A percentile compares a stretch with the other conserved stretches of the same genome.
These are phyloP conservation scores for Cetonia aurata DNA, from an alignment of 2,888 invertebrate species.

Conservation along the genomic window DNA sequence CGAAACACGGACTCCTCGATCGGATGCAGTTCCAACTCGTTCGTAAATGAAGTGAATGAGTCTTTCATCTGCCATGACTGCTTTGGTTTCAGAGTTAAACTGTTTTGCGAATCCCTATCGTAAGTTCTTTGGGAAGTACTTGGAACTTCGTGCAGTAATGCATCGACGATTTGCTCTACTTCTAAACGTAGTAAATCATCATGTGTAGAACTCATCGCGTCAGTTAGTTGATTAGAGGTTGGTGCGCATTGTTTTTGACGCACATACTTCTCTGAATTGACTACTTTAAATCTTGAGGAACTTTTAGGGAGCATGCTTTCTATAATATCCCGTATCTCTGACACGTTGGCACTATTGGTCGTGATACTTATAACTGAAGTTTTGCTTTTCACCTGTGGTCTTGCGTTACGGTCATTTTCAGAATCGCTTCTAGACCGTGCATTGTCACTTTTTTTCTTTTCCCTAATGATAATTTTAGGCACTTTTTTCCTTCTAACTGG, in stretches of 20 bases:
- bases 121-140: neutral
- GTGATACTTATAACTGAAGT: conserved; percentile 18
- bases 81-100: neutral
- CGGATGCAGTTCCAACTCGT: neutral
- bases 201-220: neutral
- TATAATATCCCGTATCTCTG: conserved; percentile 23
- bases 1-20: neutral
- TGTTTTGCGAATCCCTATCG: too few species aligned
- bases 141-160: conserved; percentile 14
- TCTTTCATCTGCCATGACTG: neutral
- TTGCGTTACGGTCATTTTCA: neutral
- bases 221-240: neutral
- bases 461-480: conserved; percentile 41
- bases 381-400: neutral
- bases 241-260: neutral
- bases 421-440: neutral
- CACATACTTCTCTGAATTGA: neutral
- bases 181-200: conserved; percentile 8
- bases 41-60: neutral
- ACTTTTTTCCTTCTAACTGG: conserved; percentile 20
- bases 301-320: conserved; percentile 18
- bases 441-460: conserved; percentile 27
- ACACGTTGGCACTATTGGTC: conserved; percentile 13
- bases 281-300: conserved; percentile 2
- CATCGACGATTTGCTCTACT: conserved; percentile 26